Evolutionary conservation across 2,888 invertebrate species (phyloP).

Genomic region (Oconnorella tubifera): DNA sequence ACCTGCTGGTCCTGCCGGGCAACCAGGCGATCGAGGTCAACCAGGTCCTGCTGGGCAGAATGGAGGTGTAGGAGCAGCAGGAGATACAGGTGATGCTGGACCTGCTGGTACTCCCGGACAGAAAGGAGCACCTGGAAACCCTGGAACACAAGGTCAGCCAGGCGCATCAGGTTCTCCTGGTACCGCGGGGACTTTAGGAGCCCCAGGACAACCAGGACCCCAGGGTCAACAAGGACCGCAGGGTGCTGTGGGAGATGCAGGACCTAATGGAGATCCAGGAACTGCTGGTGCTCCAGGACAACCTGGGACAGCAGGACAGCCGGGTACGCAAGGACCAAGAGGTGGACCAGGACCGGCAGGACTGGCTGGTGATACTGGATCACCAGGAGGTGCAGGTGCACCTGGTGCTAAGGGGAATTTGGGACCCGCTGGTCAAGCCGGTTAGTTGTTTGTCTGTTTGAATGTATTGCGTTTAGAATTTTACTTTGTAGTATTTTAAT

Average conservation of each 20-base stretch:
- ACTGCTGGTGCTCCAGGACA: constrained; percentile 20
- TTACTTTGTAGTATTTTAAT: too few relatives aligned
- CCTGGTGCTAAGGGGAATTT: constrained; percentile 39
- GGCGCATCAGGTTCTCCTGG: constrained; percentile 27
- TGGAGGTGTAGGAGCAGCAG: constrained; percentile 16
- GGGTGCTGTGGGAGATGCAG: constrained; percentile 24
- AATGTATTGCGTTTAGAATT: too few relatives aligned
- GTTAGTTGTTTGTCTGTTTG: too few relatives aligned
- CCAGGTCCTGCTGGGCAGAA: constrained; percentile 16
- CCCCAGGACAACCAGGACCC: constrained; percentile 22
- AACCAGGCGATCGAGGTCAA: constrained; percentile 17
- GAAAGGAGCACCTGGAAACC: constrained; percentile 17
- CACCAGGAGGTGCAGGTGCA: constrained; percentile 19
- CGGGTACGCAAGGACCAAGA: constrained; percentile 33
- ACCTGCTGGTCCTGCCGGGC: constrained; percentile 17
- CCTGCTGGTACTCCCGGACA: constrained; percentile 23
- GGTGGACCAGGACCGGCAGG: constrained; percentile 22
- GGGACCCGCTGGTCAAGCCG: constrained; percentile 24
- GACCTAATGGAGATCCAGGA: constrained; percentile 22
- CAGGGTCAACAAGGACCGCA: constrained; percentile 23
- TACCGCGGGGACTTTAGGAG: constrained; percentile 8
- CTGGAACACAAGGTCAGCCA: constrained; percentile 29
- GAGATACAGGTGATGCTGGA: constrained; percentile 18
- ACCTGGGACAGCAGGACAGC: constrained; percentile 8
- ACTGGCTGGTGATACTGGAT: constrained; percentile 22